Evolutionary conservation across 2,888 invertebrate genomes (phyloP).

Genomic region (Drosophila mimetica): DNA sequence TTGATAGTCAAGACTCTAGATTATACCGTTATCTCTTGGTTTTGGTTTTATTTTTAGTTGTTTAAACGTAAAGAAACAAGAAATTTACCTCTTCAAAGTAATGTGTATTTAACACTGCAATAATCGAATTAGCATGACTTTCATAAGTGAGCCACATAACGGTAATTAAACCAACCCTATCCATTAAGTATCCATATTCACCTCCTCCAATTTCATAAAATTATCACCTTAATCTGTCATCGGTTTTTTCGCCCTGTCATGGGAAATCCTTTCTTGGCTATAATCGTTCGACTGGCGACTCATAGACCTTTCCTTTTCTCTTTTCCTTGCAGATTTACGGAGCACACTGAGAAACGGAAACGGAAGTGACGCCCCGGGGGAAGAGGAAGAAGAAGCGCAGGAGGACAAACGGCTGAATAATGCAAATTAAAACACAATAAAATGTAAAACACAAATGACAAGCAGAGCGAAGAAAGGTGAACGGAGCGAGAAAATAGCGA

Average conservation of each 20-base stretch:
- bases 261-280: neutral
- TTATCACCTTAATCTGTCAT: neutral
- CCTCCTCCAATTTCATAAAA: neutral
- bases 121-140: too few species aligned
- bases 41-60: too few species aligned
- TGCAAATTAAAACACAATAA: constrained; percentile 79
- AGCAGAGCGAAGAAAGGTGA: constrained; percentile 3
- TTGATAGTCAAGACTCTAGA: too few species aligned
- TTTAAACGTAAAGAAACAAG: too few species aligned
- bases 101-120: too few species aligned
- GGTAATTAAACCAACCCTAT: neutral
- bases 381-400: constrained; percentile 1
- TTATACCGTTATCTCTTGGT: too few species aligned
- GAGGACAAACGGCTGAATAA: constrained; percentile 62
- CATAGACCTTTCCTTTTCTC: constrained; percentile 10
- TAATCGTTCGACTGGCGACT: neutral
- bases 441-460: constrained; percentile 68
- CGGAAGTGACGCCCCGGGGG: constrained; percentile 2
- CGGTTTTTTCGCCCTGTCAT: neutral
- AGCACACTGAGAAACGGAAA: constrained; percentile 34
- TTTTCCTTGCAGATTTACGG: constrained; percentile 33
- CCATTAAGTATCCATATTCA: neutral
- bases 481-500: constrained; percentile 8
- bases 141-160: neutral
- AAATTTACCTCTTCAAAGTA: too few species aligned